Evolutionary conservation across 2,888 invertebrate genomes (phyloP), one percentile per base, ranked within the genome.

Genomic region (Allolobophora icterica): DNA sequence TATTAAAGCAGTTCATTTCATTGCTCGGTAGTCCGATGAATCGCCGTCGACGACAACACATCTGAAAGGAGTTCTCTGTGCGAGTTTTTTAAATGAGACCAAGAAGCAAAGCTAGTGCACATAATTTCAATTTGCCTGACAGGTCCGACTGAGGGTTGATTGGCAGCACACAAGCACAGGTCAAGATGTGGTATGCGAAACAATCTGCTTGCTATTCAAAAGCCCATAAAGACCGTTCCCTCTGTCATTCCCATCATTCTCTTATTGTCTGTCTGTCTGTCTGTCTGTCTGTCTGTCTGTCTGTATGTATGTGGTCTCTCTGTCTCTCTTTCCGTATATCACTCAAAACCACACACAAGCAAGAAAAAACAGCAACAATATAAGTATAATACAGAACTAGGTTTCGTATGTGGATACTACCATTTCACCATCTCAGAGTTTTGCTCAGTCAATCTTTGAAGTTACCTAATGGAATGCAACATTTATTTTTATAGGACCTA

Each of bases 81-180:
- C 71, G n/a, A 71, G n/a, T 71, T 71, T 52, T 71, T 71, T 71
- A 71, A n/a, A n/a, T 71, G 71, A 71, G 71, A 71, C n/a, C 11
- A 71, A n/a, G 71, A 71, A 71, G 71, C 71, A 71, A 71, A 8
- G 30, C n/a, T 71, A 71, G 71, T 71, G 8, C 5, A 71, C 71
- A n/a, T 71, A n/a, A 71, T 71, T 71, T 71, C 71, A 71, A 71
- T 71, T 71, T 71, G 71, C n/a, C 71, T 71, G 71, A 71, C 71
- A 71, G 71, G 71, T 71, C n/a, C n/a, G n/a, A 71, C 71, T n/a
- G n/a, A n/a, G 71, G 17, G 71, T n/a, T 71, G 71, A 71, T 30
- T 71, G 71, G 71, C n/a, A 71, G n/a, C 71, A 71, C n/a, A 71
- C n/a, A 71, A n/a, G 71, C 30, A 30, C 71, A 71, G 71, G 71